These are phyloP conservation scores for Corydoras sp. DNA, from an alignment of 2,113 vertebrate species.

Conservation along the genomic window DNA sequence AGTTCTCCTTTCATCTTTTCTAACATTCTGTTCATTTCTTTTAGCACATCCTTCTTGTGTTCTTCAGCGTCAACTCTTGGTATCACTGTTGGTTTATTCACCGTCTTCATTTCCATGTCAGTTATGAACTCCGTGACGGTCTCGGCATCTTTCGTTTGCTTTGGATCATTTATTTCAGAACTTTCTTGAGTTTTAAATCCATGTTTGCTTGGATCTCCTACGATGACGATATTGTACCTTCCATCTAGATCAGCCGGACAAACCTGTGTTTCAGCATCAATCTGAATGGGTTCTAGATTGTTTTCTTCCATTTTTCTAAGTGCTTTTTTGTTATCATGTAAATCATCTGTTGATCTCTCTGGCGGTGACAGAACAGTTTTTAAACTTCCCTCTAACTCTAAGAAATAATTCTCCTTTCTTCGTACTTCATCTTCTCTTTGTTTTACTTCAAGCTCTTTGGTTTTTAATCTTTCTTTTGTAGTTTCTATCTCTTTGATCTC, in stretches of 20 bases:
- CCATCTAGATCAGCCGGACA: background rate
- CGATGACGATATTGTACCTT: background rate
- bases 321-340: too few relatives aligned
- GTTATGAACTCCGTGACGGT: constrained; percentile 1
- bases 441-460: background rate
- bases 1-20: constrained; percentile 18
- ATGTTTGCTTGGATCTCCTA: background rate
- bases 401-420: constrained; percentile 23
- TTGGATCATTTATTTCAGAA: constrained; percentile 6
- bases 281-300: background rate
- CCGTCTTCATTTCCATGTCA: background rate
- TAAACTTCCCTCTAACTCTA: constrained; percentile 23
- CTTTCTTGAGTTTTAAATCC: background rate
- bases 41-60: constrained; percentile 13
- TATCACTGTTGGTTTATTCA: constrained; percentile 6
- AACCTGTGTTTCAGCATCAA: constrained; percentile 30
- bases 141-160: background rate
- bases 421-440: constrained; percentile 3
- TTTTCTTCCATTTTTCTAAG: constrained; percentile 1
- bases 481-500: background rate
- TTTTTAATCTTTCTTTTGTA: constrained; percentile 14
- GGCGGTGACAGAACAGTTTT: too few relatives aligned
- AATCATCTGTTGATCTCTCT: too few relatives aligned
- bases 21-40: constrained; percentile 22
- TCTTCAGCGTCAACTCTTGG: background rate